Conservation (phyloP, 2,797 vertebrate genomes). For the Margarornis squamiger region DNA sequence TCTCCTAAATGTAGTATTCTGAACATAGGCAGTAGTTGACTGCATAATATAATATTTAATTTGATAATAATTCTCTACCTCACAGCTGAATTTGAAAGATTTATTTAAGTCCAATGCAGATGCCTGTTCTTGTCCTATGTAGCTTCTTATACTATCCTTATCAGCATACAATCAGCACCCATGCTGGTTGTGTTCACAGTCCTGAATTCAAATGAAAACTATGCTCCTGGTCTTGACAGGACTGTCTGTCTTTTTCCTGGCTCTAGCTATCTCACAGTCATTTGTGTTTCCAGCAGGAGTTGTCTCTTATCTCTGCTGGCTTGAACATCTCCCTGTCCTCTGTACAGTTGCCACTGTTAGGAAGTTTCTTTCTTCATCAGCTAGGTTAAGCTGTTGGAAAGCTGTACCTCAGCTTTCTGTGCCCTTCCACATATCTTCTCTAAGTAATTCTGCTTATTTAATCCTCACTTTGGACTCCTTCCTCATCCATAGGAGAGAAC, state of each 20-base stretch:
- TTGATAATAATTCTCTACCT: background rate
- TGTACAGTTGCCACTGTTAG: background rate
- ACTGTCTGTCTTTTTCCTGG: background rate
- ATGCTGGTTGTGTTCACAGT: background rate
- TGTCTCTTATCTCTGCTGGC: rapidly evolving
- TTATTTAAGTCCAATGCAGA: background rate
- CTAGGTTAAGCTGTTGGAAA: background rate
- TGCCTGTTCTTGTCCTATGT: background rate
- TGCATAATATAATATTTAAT: background rate
- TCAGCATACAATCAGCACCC: background rate
- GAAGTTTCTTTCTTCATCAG: background rate
- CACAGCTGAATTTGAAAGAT: background rate
- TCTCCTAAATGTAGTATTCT: background rate
- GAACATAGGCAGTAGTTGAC: background rate
- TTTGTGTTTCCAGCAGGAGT: background rate
- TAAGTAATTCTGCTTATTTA: slow-evolving; percentile 19
- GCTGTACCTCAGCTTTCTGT: background rate
- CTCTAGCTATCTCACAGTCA: background rate
- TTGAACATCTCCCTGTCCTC: background rate
- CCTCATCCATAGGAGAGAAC: background rate
- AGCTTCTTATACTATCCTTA: background rate
- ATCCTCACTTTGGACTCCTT: background rate
- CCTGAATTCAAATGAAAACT: background rate
- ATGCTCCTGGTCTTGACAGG: background rate
- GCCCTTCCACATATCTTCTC: background rate